Conservation (phyloP, 2,888 invertebrate genomes). For the Drosophila limbata region DNA sequence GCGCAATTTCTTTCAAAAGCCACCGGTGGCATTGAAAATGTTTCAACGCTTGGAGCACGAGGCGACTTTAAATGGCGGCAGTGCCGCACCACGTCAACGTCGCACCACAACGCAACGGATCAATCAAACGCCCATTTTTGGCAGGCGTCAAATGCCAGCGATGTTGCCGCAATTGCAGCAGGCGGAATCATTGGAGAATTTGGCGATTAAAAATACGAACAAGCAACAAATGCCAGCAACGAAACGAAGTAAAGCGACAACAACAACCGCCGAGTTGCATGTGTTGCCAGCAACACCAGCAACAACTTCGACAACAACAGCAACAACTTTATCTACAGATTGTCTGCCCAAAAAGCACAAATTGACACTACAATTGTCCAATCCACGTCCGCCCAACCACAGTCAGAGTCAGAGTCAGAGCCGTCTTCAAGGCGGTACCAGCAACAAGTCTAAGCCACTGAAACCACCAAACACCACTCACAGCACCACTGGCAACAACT, state of each 20-base stretch:
- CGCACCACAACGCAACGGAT: conserved; percentile 73
- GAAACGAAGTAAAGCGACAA: conserved; percentile 54
- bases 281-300: conserved; percentile 7
- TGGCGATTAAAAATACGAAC: conserved; percentile 53
- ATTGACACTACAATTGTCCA: conserved; percentile 56
- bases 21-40: conserved; percentile 80
- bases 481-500: conserved; percentile 29
- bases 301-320: background rate
- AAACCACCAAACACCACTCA: conserved; percentile 9
- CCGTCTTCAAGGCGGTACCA: conserved; percentile 4
- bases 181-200: conserved; percentile 83
- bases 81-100: conserved; percentile 28
- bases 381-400: background rate
- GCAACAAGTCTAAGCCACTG: conserved; percentile 35
- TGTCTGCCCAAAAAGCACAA: conserved; percentile 68
- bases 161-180: conserved; percentile 67
- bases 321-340: conserved; percentile 28
- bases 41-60: conserved; percentile 76
- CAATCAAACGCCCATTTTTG: conserved; percentile 85
- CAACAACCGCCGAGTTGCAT: conserved; percentile 17
- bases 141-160: conserved; percentile 70
- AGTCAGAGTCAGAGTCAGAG: conserved; percentile 6
- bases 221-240: conserved; percentile 27
- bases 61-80: conserved; percentile 59
- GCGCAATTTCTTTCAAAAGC: conserved; percentile 83